phyloP scores from a whole-genome alignment of 2,797 vertebrate species.

The Oophaga sylvatica region DNA sequence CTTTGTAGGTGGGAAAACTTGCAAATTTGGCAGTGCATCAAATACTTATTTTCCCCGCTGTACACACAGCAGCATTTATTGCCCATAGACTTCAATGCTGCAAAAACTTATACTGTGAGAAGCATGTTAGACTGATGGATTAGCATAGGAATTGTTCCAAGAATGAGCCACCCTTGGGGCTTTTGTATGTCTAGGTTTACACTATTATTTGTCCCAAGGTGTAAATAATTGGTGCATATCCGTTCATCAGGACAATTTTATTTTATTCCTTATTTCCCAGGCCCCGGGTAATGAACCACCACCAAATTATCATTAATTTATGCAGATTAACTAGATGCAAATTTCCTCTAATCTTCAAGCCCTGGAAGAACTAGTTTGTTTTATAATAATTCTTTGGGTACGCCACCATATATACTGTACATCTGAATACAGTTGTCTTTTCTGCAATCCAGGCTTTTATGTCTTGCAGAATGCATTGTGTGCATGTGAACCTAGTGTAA shows the following conservation, averaged over 20 bases:
- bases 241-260: not conserved
- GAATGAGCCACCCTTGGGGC: not conserved
- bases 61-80: too few species aligned
- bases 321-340: not conserved
- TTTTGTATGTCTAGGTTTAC: not conserved
- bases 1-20: too few species aligned
- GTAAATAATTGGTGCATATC: not conserved
- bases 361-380: not conserved
- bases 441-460: too few species aligned
- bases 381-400: not conserved
- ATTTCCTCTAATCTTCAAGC: not conserved
- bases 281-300: not conserved
- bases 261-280: not conserved
- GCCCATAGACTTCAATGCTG: too few species aligned
- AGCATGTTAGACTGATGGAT: not conserved
- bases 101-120: too few species aligned
- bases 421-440: too few species aligned
- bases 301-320: not conserved
- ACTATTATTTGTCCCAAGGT: not conserved
- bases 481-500: too few species aligned
- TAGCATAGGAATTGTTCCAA: not conserved
- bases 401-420: too few species aligned
- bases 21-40: too few species aligned
- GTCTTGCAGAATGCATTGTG: too few species aligned
- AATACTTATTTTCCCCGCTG: too few species aligned